Conservation (phyloP, 2,888 invertebrate species). For the Kryphioiulus occultus region DNA sequence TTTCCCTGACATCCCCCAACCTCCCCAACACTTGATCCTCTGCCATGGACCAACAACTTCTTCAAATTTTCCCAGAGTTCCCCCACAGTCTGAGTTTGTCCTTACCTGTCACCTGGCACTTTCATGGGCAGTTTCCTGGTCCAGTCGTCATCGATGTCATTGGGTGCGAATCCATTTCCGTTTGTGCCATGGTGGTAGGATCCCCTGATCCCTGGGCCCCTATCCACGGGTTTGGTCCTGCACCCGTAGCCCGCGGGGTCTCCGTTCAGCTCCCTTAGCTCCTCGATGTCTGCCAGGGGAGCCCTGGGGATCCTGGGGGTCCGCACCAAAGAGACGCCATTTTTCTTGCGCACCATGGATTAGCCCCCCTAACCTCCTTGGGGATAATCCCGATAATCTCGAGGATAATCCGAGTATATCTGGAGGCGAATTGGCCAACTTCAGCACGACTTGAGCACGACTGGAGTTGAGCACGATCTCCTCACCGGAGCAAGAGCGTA, state of each 20-base stretch:
- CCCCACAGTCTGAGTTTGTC: no score
- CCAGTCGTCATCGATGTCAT: slow-evolving; percentile 16
- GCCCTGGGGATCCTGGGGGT: slow-evolving; percentile 55
- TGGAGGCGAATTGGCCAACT: no score
- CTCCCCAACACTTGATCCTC: no score
- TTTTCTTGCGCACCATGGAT: background rate
- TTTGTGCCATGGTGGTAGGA: slow-evolving; percentile 37
- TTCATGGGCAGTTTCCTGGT: background rate
- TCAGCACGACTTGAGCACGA: background rate
- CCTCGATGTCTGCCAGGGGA: slow-evolving; percentile 60
- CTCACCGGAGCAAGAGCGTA: no score
- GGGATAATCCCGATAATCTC: background rate
- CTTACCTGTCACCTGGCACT: slow-evolving; percentile 40
- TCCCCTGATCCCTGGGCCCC: background rate
- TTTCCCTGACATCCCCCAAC: no score
- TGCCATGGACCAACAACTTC: no score
- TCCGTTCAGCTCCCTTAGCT: slow-evolving; percentile 55
- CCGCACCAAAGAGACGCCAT: background rate
- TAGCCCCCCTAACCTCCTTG: background rate
- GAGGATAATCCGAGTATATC: background rate
- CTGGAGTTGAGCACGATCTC: background rate
- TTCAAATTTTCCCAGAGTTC: no score
- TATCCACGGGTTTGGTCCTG: slow-evolving; percentile 45
- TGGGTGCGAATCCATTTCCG: background rate
- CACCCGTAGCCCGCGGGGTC: slow-evolving; percentile 44